Base-by-base conservation (phyloP, 1,140 invertebrate genomes). In the Drosophila triauraria region DNA sequence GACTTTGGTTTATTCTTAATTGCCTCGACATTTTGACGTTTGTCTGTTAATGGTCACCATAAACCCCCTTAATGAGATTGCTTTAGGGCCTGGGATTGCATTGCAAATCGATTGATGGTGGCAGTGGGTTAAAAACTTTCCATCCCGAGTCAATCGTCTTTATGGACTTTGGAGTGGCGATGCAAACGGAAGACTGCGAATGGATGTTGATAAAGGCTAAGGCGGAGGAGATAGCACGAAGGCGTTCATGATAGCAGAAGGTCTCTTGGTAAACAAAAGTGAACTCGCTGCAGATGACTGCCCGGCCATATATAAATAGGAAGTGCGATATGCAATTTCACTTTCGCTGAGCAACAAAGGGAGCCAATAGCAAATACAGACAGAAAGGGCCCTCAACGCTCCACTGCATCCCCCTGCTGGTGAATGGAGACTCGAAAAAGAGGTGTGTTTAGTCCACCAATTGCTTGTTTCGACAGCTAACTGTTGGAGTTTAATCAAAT, bases 41-140 rank as follows among this genome's bases (percentile, higher is more conserved):
- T 69, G 51, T 51, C 46, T 48, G 30, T 25, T 40, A 67, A 67
- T 54, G 46, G 17, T 15, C 42, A 38, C 43, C 38, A 71, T 74
- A 65, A 57, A 80, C 50, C 50, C 40, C n/a, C 23, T 42, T 5
- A 23, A 32, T 50, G 15, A 12, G 44, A 64, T 75, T 80, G 53
- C 60, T 75, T 75, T 65, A 57, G 23, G 38, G 51, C 10, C 30
- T 47, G 7, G 50, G 8, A 54, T 40, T 54, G 48, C 68, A 71
- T 43, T 40, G 32, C 13, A 51, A 67, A 80, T 80, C 78, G 70
- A 81, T 80, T 65, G 43, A 12, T 12, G 40, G 7, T 7, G 43
- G 40, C 13, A 74, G 47, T 42, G 44, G 53, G 43, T 15, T 58
- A 32, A 56, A 80, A 80, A 76, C 38, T 81, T 80, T 81, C 78